Conservation (phyloP, 1,140 invertebrate species). For the Drosophila ananassae region DNA sequence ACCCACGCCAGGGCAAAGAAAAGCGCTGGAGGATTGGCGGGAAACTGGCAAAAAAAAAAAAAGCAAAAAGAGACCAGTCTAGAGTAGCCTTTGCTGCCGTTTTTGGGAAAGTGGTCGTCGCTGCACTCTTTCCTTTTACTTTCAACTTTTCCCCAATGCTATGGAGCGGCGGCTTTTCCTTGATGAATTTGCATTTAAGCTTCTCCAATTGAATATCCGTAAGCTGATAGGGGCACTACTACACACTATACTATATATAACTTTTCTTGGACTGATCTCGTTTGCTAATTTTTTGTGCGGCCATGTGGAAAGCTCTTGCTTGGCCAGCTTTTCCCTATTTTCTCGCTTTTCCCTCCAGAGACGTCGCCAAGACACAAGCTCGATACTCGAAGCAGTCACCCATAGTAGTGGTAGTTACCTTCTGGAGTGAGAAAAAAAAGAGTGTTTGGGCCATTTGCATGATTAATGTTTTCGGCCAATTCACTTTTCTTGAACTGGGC, state of each 20-base stretch:
- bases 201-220: conserved; percentile 54
- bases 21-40: conserved; percentile 5
- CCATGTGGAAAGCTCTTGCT: conserved; percentile 77
- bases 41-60: not conserved
- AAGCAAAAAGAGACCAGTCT: conserved; percentile 43
- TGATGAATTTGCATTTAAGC: conserved; percentile 49
- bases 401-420: conserved; percentile 63
- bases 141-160: conserved; percentile 73
- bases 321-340: conserved; percentile 73
- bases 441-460: conserved; percentile 75
- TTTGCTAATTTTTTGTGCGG: conserved; percentile 76
- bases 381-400: no score
- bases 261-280: conserved; percentile 70
- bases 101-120: conserved; percentile 65
- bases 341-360: conserved; percentile 37
- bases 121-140: conserved; percentile 70
- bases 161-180: conserved; percentile 15
- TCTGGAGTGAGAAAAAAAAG: conserved; percentile 65
- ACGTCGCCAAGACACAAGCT: no score
- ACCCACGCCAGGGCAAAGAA: conserved; percentile 58
- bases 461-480: conserved; percentile 66
- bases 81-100: conserved; percentile 55
- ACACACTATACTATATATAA: conserved; percentile 9
- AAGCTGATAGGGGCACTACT: conserved; percentile 29
- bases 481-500: conserved; percentile 40